Percentiles rank a stretch among this genome's conserved stretches.
Conservation (phyloP, 53 echinoderm and acorn worm genomes). For the Patiria pectinifera region DNA sequence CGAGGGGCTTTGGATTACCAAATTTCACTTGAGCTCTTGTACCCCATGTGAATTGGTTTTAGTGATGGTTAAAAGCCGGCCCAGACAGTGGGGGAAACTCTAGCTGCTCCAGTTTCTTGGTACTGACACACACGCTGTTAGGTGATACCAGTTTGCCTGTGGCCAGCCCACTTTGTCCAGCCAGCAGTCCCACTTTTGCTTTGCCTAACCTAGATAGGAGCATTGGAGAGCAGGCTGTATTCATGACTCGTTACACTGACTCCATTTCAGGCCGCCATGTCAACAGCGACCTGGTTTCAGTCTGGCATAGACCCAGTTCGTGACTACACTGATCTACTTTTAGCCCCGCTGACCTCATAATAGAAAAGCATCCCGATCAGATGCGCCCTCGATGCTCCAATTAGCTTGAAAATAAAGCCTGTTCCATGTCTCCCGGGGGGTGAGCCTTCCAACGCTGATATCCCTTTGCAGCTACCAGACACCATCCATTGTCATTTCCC, state of each 20-base stretch:
- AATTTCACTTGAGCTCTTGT: conserved; percentile 52
- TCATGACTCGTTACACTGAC: conserved; percentile 80
- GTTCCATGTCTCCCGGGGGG: conserved; percentile 53
- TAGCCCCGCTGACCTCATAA: conserved; percentile 83
- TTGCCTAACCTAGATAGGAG: conserved; percentile 74
- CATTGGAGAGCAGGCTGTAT: conserved; percentile 72
- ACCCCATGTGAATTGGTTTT: conserved; percentile 54
- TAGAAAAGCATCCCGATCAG: conserved; percentile 72
- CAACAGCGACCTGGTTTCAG: conserved; percentile 81
- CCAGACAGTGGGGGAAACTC: conserved; percentile 66
- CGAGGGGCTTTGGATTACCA: conserved; percentile 56
- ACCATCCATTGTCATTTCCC: conserved; percentile 45
- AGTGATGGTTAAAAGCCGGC: conserved; percentile 60
- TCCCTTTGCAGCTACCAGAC: neutral
- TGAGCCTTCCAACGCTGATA: conserved; percentile 15
- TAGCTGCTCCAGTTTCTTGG: conserved; percentile 58
- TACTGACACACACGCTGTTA: conserved; percentile 74
- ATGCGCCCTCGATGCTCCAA: conserved; percentile 75
- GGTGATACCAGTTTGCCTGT: conserved; percentile 73
- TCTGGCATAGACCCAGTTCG: conserved; percentile 81
- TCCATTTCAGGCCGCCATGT: conserved; percentile 83
- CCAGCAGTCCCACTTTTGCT: conserved; percentile 76
- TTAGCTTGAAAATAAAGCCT: conserved; percentile 72
- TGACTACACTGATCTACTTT: conserved; percentile 81
- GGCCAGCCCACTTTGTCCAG: conserved; percentile 75